phyloP scores from a whole-genome alignment of 2,113 vertebrate genomes.

The Mastomys coucha region DNA sequence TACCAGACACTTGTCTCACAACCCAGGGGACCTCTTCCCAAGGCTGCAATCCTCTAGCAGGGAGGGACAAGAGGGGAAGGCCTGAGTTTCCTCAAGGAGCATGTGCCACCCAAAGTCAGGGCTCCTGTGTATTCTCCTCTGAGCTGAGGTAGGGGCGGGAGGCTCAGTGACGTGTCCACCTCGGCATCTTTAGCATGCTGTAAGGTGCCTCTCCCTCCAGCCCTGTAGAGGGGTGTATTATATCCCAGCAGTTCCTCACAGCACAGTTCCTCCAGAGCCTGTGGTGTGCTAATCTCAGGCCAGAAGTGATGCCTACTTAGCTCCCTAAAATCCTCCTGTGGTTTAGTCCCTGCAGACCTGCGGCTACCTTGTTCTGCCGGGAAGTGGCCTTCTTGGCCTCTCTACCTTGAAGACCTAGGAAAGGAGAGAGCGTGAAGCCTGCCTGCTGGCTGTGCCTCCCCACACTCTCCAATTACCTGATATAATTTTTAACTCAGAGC shows the following conservation, averaged over 20 bases:
- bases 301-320: background rate
- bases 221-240: fast-evolving
- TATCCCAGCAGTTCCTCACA: background rate
- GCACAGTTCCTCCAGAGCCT: background rate
- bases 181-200: fast-evolving
- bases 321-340: background rate
- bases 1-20: background rate
- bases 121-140: background rate
- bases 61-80: background rate
- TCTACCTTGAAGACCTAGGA: conserved; percentile 59
- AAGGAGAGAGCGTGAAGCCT: conserved; percentile 40
- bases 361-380: background rate
- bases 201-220: background rate
- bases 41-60: background rate
- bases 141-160: fast-evolving
- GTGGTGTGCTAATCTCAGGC: background rate
- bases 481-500: conserved; percentile 88
- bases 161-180: background rate
- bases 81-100: background rate
- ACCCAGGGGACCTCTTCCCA: background rate
- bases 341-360: background rate
- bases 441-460: conserved; percentile 58
- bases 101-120: background rate
- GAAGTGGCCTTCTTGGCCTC: background rate
- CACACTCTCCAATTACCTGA: conserved; percentile 85